These are phyloP conservation scores for Limanda limanda DNA, from an alignment of 2,113 vertebrate species.

Conservation along the genomic window DNA sequence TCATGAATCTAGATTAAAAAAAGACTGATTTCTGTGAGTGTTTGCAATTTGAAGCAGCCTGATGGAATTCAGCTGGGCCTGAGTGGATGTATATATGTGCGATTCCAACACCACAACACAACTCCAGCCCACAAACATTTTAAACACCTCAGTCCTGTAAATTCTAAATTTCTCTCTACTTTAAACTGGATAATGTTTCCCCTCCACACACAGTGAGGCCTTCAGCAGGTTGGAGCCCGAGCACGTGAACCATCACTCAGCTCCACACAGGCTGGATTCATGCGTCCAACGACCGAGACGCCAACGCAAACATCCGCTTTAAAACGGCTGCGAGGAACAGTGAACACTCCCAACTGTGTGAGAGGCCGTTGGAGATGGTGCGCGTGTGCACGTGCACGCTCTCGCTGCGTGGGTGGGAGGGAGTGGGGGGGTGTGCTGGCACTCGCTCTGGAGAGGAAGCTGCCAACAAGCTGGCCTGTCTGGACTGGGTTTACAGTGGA, in stretches of 20 bases:
- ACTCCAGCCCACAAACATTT: no score
- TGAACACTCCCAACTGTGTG: constrained; percentile 46
- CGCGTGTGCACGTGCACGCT: constrained; percentile 6
- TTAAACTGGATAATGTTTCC: constrained; percentile 7
- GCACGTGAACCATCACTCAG: constrained; percentile 26
- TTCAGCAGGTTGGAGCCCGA: constrained; percentile 19
- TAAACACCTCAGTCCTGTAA: no score
- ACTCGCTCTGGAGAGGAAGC: constrained; percentile 29
- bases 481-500: constrained; percentile 57
- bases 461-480: constrained; percentile 50
- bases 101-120: no score
- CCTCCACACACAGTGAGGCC: constrained; percentile 1
- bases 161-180: constrained; percentile 8
- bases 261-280: constrained; percentile 41
- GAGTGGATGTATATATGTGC: no score
- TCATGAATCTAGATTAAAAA: no score
- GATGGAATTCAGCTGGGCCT: no score
- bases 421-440: constrained; percentile 26
- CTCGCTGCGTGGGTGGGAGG: constrained; percentile 35
- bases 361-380: constrained; percentile 11
- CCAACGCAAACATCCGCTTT: constrained; percentile 38
- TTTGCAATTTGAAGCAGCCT: no score
- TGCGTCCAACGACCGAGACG: constrained; percentile 17
- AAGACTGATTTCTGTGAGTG: no score
- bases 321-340: constrained; percentile 8